A percentile compares a stretch with the other conserved stretches of the same genome.
These are phyloP conservation scores for Meganola albula DNA, from an alignment of 2,888 invertebrate species.

Conservation along the genomic window DNA sequence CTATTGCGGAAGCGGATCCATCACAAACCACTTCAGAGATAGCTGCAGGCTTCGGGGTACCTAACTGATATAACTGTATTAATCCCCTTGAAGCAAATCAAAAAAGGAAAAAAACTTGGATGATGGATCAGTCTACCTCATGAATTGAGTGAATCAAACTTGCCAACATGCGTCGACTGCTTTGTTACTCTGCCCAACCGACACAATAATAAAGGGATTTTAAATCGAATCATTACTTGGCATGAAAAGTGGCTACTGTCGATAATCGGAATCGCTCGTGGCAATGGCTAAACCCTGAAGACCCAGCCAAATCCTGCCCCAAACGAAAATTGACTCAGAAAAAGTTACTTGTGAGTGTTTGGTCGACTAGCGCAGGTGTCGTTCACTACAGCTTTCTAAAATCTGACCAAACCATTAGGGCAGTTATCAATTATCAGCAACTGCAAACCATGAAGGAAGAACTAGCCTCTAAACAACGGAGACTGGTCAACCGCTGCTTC, in stretches of 20 bases:
- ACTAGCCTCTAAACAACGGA: too few relatives aligned
- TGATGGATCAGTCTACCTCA: too few relatives aligned
- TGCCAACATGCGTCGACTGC: slow-evolving; percentile 4
- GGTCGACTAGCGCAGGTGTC: slow-evolving; percentile 17
- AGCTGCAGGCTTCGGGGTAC: slow-evolving; percentile 13
- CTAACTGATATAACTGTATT: slow-evolving; percentile 5
- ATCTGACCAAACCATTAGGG: too few relatives aligned
- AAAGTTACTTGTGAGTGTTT: slow-evolving; percentile 14
- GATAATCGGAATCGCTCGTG: slow-evolving; percentile 10
- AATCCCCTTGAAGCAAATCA: slow-evolving; percentile 8
- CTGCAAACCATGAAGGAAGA: too few relatives aligned
- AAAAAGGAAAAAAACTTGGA: slow-evolving; percentile 8
- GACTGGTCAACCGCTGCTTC: too few relatives aligned
- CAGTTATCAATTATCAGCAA: too few relatives aligned
- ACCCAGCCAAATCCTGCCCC: slow-evolving; percentile 1
- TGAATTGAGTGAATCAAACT: slow-evolving; percentile 6
- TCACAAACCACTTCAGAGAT: slow-evolving; percentile 8
- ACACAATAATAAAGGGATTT: slow-evolving; percentile 5
- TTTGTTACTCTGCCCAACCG: slow-evolving; percentile 4
- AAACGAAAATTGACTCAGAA: slow-evolving; percentile 15
- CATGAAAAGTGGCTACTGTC: slow-evolving; percentile 10
- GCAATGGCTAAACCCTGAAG: slow-evolving; percentile 11
- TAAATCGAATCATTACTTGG: slow-evolving; percentile 3
- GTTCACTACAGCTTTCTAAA: slow-evolving; percentile 26
- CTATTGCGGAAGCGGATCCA: slow-evolving; percentile 11